Evolutionary conservation across 2,888 invertebrate genomes (phyloP).

Genomic region (Drosophila ustulata): DNA sequence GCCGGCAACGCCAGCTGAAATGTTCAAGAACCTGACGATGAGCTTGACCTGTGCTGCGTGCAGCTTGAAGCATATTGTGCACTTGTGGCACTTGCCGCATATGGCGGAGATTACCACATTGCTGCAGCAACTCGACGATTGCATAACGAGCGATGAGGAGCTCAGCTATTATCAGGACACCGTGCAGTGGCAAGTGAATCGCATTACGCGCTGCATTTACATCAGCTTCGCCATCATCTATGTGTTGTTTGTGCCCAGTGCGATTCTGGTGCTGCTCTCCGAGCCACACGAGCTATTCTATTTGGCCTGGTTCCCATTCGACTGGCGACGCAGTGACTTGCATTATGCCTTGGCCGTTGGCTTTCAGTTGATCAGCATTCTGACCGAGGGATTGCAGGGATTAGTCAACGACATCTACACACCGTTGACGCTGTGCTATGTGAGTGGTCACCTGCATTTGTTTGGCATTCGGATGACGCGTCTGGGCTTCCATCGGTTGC

Average conservation of each 20-base stretch:
- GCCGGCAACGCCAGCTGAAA: conserved; percentile 29
- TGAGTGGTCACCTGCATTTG: conserved; percentile 60
- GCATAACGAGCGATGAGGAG: conserved; percentile 41
- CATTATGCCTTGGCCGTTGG: conserved; percentile 23
- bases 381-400: conserved; percentile 31
- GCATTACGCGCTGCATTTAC: conserved; percentile 52
- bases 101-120: conserved; percentile 49
- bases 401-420: conserved; percentile 53
- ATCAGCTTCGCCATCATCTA: conserved; percentile 41
- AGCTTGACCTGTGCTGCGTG: conserved; percentile 43
- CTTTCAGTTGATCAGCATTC: conserved; percentile 43
- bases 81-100: conserved; percentile 39
- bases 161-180: conserved; percentile 40
- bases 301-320: conserved; percentile 63
- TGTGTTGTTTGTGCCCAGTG: conserved; percentile 5
- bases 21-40: conserved; percentile 56
- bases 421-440: conserved; percentile 56
- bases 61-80: conserved; percentile 56
- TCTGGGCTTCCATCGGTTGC: conserved; percentile 32
- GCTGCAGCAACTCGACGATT: conserved; percentile 42
- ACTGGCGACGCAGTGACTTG: conserved; percentile 26
- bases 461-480: conserved; percentile 52
- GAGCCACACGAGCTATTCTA: conserved; percentile 41
- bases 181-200: conserved; percentile 24
- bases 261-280: conserved; percentile 16